phyloP scores from a whole-genome alignment of 2,888 invertebrate genomes.

The Orthosia gracilis region DNA sequence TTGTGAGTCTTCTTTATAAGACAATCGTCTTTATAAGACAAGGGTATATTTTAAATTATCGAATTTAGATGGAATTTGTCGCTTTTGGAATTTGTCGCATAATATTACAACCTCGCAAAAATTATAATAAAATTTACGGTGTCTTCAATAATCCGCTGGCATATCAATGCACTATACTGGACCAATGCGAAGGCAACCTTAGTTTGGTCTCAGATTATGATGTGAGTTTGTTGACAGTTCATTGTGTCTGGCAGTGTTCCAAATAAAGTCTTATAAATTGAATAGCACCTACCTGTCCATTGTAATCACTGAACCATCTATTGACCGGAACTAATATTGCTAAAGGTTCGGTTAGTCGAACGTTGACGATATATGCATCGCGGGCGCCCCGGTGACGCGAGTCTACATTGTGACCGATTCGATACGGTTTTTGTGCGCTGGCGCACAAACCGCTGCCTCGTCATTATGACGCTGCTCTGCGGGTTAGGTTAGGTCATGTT shows the following conservation, averaged over 20 bases:
- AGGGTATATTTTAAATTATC: too few relatives aligned
- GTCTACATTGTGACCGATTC: slow-evolving; percentile 83
- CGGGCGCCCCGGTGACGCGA: slow-evolving; percentile 68
- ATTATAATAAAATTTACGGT: too few relatives aligned
- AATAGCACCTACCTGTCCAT: slow-evolving; percentile 27
- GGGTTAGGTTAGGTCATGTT: slow-evolving; percentile 81
- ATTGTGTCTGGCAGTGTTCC: slow-evolving; percentile 6
- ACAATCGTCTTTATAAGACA: too few relatives aligned
- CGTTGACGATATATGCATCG: slow-evolving; percentile 69
- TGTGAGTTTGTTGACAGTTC: slow-evolving; percentile 16
- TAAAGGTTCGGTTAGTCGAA: slow-evolving; percentile 53
- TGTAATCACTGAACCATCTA: slow-evolving; percentile 42
- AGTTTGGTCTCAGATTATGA: slow-evolving; percentile 3
- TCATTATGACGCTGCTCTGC: slow-evolving; percentile 76
- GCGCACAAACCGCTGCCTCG: slow-evolving; percentile 64
- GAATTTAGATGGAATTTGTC: too few relatives aligned
- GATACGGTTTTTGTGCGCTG: slow-evolving; percentile 83
- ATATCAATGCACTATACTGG: background rate
- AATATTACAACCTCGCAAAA: too few relatives aligned
- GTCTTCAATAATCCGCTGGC: too few relatives aligned
- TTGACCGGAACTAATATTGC: slow-evolving; percentile 49
- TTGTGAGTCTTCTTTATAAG: too few relatives aligned
- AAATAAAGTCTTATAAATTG: slow-evolving; percentile 42
- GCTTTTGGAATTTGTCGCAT: too few relatives aligned
- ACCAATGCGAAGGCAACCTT: background rate